Percentiles rank a stretch among this genome's conserved stretches.
Conservation (phyloP, 2,113 vertebrate species). For the Phocoena sinus region DNA sequence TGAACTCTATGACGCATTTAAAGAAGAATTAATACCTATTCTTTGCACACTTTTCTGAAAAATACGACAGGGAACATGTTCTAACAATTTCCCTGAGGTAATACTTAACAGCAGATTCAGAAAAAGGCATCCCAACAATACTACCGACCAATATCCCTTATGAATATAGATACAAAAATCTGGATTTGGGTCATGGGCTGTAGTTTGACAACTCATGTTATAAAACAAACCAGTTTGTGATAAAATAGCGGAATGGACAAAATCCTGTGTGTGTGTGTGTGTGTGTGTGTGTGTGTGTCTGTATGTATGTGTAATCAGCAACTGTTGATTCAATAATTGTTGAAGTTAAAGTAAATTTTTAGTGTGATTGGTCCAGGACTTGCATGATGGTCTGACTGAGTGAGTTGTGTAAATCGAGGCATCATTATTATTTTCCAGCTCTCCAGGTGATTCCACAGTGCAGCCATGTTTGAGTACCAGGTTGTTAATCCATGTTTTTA, state of each 20-base stretch:
- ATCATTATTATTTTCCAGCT: background rate
- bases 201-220: background rate
- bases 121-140: background rate
- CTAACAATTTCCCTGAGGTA: background rate
- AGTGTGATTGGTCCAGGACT: background rate
- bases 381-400: background rate
- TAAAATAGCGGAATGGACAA: background rate
- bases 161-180: background rate
- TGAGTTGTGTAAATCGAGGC: background rate
- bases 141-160: background rate
- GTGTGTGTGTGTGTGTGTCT: too few species aligned
- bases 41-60: background rate
- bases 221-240: background rate
- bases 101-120: background rate
- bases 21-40: background rate
- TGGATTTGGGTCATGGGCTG: background rate
- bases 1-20: background rate
- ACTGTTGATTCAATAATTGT: background rate
- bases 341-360: background rate
- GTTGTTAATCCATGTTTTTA: background rate
- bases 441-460: background rate
- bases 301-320: background rate
- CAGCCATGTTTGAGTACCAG: background rate
- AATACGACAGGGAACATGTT: background rate
- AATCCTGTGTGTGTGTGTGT: background rate